phyloP scores from a whole-genome alignment of 2,113 vertebrate species.

The Chloropsis hardwickii region DNA sequence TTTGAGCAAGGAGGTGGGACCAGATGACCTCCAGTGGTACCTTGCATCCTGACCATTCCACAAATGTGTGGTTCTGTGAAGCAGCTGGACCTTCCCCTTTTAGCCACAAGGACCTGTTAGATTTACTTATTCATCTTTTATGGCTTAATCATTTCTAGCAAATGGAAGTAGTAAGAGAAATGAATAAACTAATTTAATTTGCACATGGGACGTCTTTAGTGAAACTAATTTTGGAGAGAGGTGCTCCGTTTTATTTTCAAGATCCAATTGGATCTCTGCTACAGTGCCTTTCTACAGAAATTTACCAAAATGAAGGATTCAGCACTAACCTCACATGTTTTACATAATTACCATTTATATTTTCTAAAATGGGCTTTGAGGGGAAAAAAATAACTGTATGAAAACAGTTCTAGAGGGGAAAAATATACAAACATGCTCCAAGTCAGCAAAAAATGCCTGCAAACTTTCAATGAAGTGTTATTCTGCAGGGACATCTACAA shows the following conservation, averaged over 20 bases:
- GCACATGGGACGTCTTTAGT: background rate
- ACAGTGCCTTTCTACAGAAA: background rate
- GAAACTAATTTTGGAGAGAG: background rate
- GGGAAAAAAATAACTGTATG: background rate
- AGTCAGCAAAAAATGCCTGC: slow-evolving; percentile 43
- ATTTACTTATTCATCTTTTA: background rate
- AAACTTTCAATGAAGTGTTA: slow-evolving; percentile 34
- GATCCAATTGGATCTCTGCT: background rate
- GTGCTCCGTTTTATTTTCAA: background rate
- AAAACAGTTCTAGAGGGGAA: background rate
- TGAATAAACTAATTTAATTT: background rate
- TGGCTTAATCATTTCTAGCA: background rate
- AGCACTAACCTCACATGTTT: background rate
- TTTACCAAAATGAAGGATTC: background rate
- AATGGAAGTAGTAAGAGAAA: background rate
- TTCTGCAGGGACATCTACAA: slow-evolving; percentile 20
- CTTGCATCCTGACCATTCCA: background rate
- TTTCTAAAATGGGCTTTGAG: background rate
- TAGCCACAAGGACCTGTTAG: background rate
- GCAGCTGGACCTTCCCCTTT: background rate
- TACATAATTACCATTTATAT: slow-evolving; percentile 5
- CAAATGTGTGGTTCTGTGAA: background rate
- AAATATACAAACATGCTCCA: slow-evolving; percentile 3
- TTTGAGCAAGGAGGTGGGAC: background rate
- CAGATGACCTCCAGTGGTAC: background rate